Percentiles rank a stretch among this genome's conserved stretches.
These are phyloP conservation scores for Eulimnadia texana DNA, from an alignment of 1,140 invertebrate species.

Conservation along the genomic window DNA sequence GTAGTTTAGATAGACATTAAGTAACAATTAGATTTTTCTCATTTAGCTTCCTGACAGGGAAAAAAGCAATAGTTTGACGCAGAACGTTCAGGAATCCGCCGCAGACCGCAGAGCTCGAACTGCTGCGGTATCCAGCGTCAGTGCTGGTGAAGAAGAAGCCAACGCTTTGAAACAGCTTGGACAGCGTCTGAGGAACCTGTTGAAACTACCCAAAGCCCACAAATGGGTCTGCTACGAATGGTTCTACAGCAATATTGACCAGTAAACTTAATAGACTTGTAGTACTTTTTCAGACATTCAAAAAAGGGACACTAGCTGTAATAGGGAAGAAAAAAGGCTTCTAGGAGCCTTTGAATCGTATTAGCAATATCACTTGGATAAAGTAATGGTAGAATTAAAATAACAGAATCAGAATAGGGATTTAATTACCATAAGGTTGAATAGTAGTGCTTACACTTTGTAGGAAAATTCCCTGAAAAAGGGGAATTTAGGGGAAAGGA, in stretches of 20 bases:
- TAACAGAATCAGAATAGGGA: too few species aligned
- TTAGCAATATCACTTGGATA: too few species aligned
- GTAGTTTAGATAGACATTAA: background rate
- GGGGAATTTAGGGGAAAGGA: too few species aligned
- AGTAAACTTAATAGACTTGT: conserved; percentile 33
- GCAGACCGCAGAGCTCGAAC: background rate
- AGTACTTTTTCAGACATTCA: too few species aligned
- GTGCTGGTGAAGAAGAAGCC: conserved; percentile 41
- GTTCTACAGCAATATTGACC: conserved; percentile 97
- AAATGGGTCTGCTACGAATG: conserved; percentile 99
- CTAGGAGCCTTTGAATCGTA: background rate
- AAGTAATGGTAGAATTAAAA: too few species aligned
- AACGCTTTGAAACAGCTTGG: conserved; percentile 72
- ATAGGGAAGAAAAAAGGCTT: background rate
- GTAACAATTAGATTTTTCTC: background rate
- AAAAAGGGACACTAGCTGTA: too few species aligned
- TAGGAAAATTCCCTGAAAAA: too few species aligned
- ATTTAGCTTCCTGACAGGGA: background rate
- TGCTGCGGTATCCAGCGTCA: background rate
- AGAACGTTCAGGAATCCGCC: background rate
- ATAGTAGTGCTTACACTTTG: too few species aligned
- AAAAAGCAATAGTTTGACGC: background rate
- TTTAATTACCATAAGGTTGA: too few species aligned
- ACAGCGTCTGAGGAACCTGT: conserved; percentile 77
- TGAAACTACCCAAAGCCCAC: conserved; percentile 95